Percentiles rank a stretch among this genome's conserved stretches.
Evolutionary conservation across 2,797 vertebrate species (phyloP).

Genomic region (Myotis findleyi): DNA sequence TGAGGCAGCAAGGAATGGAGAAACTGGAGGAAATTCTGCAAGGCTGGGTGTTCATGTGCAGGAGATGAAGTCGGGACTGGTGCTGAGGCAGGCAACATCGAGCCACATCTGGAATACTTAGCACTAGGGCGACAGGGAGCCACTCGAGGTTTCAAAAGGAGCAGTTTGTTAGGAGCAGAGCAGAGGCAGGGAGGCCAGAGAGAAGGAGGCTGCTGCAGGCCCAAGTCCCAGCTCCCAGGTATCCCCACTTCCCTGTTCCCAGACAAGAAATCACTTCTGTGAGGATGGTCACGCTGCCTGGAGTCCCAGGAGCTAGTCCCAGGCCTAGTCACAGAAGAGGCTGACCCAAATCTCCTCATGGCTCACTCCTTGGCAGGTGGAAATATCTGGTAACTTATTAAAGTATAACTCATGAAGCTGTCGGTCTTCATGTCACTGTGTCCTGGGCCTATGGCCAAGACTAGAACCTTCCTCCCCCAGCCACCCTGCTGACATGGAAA

Average conservation of each 20-base stretch:
- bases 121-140: background rate
- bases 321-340: background rate
- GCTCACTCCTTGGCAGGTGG: background rate
- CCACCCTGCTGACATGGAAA: background rate
- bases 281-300: background rate
- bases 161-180: background rate
- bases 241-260: background rate
- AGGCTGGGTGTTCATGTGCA: background rate
- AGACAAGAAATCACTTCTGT: rapidly evolving
- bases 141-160: background rate
- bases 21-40: background rate
- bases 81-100: rapidly evolving
- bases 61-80: background rate
- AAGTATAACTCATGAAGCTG: background rate
- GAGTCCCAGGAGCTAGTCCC: background rate
- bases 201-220: background rate
- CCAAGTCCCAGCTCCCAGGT: rapidly evolving
- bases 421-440: background rate
- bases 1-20: background rate
- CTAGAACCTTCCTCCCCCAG: background rate
- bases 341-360: background rate
- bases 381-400: background rate
- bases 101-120: background rate
- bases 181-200: background rate
- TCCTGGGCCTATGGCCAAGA: background rate